Percentiles rank a stretch among this genome's conserved stretches.
Conservation (phyloP, 1,140 invertebrate species). For the Vanessa tameamea region DNA sequence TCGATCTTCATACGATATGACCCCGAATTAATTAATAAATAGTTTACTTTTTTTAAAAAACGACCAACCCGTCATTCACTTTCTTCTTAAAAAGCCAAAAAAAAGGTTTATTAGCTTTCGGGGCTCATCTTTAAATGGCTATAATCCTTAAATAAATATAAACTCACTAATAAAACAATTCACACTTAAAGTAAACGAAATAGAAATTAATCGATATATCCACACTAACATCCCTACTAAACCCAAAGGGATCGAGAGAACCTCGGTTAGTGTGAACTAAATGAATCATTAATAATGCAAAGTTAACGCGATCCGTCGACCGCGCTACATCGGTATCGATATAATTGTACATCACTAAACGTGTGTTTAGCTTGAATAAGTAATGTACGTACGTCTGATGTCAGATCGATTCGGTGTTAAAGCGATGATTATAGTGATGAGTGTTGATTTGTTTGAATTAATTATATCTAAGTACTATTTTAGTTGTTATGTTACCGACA, state of each 20-base stretch:
- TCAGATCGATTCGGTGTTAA: constrained; percentile 37
- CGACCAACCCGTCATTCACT: too few relatives aligned
- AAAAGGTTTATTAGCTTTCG: too few relatives aligned
- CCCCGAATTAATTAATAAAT: too few relatives aligned
- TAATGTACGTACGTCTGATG: constrained; percentile 35
- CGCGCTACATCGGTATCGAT: constrained; percentile 55
- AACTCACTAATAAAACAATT: not conserved
- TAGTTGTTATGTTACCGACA: too few relatives aligned
- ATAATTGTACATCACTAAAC: constrained; percentile 46
- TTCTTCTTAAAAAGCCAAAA: too few relatives aligned
- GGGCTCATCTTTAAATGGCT: too few relatives aligned
- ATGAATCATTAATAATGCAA: constrained; percentile 80
- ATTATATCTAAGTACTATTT: not conserved
- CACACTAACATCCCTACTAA: constrained; percentile 50
- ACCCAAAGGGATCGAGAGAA: constrained; percentile 70
- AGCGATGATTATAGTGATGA: constrained; percentile 24
- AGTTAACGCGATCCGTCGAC: constrained; percentile 62
- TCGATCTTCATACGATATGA: too few relatives aligned
- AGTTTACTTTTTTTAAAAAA: too few relatives aligned
- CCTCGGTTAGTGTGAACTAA: constrained; percentile 79
- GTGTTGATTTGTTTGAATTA: constrained; percentile 19
- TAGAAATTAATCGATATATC: not conserved
- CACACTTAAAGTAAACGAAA: not conserved
- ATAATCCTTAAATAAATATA: too few relatives aligned
- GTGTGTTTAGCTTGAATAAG: constrained; percentile 43